Conservation (phyloP, 2,888 invertebrate species). For the Nasonovia ribisnigri region DNA sequence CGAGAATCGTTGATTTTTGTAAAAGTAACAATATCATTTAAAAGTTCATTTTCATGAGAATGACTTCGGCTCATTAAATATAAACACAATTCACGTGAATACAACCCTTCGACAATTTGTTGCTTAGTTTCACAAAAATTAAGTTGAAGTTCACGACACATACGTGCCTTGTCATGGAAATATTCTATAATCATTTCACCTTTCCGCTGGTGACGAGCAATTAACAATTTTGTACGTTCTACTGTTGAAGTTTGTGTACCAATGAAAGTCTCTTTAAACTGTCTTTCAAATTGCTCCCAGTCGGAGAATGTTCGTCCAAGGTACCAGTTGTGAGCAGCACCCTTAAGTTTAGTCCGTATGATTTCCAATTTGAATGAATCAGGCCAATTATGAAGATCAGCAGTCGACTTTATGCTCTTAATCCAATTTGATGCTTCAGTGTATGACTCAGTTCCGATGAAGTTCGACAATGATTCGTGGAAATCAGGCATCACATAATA, state of each 20-base stretch:
- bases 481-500: too few species aligned
- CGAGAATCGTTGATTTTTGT: too few species aligned
- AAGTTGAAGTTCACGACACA: background rate
- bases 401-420: background rate
- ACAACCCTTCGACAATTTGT: background rate
- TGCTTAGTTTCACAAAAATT: background rate
- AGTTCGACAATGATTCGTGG: too few species aligned
- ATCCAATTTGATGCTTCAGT: too few species aligned
- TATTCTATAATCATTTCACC: background rate
- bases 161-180: background rate
- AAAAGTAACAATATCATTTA: too few species aligned
- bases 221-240: background rate
- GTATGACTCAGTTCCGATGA: too few species aligned
- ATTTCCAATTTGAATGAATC: slow-evolving; percentile 15
- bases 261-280: background rate
- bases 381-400: background rate
- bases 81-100: background rate
- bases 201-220: background rate
- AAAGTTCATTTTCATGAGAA: background rate
- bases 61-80: background rate
- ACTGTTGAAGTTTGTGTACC: background rate
- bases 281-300: background rate
- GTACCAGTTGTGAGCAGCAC: background rate
- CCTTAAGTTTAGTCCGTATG: background rate
- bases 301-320: background rate